phyloP scores from a whole-genome alignment of 2,113 vertebrate genomes.

The Serilophus lunatus region DNA sequence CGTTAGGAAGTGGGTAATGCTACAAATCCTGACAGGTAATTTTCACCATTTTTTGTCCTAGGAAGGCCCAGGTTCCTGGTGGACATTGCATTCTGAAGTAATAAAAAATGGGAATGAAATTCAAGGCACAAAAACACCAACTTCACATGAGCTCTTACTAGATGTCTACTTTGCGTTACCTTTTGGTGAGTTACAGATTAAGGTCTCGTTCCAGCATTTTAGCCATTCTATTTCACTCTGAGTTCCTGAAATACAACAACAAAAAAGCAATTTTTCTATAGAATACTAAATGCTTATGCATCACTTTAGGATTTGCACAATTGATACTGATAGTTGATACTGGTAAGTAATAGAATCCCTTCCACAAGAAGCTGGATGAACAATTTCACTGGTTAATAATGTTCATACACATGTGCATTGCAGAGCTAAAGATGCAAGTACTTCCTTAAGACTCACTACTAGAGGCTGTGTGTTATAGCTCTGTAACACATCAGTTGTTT shows the following conservation, averaged over 20 bases:
- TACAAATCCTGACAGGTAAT: neutral
- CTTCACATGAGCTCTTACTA: slow-evolving; percentile 59
- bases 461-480: neutral
- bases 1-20: neutral
- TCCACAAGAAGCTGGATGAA: neutral
- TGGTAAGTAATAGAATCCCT: neutral
- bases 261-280: neutral
- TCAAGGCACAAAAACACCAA: slow-evolving; percentile 58
- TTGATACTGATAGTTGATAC: neutral
- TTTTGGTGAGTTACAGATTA: slow-evolving; percentile 40
- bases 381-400: neutral
- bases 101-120: slow-evolving; percentile 56
- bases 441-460: neutral
- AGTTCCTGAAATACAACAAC: neutral
- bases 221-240: neutral
- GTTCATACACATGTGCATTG: neutral
- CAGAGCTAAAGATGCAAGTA: neutral
- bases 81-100: slow-evolving; percentile 63
- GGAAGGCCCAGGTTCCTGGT: slow-evolving; percentile 69
- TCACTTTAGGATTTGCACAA: neutral
- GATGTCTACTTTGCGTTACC: slow-evolving; percentile 63
- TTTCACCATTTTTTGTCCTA: neutral
- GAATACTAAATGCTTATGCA: neutral
- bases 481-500: neutral
- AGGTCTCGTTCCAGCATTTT: neutral